phyloP scores from a whole-genome alignment of 2,888 invertebrate species.

The Salpingus planirostris region DNA sequence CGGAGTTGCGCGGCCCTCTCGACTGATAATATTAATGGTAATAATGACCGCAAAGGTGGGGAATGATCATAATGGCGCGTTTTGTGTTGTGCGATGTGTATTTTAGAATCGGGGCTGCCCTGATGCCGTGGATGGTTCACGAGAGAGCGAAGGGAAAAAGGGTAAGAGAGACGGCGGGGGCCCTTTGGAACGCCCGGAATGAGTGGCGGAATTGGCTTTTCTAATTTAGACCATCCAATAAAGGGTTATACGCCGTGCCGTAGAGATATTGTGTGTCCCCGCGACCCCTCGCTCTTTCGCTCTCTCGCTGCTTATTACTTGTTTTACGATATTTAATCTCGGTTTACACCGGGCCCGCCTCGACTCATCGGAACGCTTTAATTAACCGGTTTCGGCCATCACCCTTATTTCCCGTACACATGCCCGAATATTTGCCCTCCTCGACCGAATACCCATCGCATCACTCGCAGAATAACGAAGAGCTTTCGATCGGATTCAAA shows the following conservation, averaged over 20 bases:
- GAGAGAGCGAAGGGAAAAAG: too few species aligned
- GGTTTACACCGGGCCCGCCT: slow-evolving; percentile 28
- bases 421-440: slow-evolving; percentile 15
- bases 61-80: too few species aligned
- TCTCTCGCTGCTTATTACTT: slow-evolving; percentile 33
- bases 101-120: slow-evolving; percentile 31
- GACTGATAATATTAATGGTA: too few species aligned
- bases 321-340: slow-evolving; percentile 36
- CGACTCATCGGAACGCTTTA: slow-evolving; percentile 33
- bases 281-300: slow-evolving; percentile 16
- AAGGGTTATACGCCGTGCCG: slow-evolving; percentile 28
- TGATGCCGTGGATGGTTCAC: slow-evolving; percentile 15
- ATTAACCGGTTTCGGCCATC: too few species aligned
- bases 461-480: too few species aligned
- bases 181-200: slow-evolving; percentile 32
- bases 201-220: slow-evolving; percentile 38
- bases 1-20: too few species aligned
- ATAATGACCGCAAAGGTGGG: slow-evolving; percentile 32
- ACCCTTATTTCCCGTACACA: slow-evolving; percentile 17
- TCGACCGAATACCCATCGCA: too few species aligned
- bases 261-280: slow-evolving; percentile 32
- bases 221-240: slow-evolving; percentile 38
- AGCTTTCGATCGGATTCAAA: too few species aligned
- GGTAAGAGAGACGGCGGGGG: too few species aligned
- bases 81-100: too few species aligned